These are phyloP conservation scores for Dromius quadrimaculatus DNA, from an alignment of 2,888 invertebrate species.

Conservation along the genomic window DNA sequence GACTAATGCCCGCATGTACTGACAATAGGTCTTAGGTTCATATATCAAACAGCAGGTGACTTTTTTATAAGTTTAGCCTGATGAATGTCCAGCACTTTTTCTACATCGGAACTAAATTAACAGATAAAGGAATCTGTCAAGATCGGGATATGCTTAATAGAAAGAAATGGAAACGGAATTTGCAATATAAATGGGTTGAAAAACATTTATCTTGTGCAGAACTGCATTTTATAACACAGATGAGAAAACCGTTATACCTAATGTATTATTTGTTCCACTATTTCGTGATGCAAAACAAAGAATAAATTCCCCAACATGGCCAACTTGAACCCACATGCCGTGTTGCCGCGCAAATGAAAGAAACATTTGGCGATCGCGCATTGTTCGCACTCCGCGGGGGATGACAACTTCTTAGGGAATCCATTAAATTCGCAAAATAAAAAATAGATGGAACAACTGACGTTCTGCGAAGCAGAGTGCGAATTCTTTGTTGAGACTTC, in stretches of 20 bases:
- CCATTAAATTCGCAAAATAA: conserved; percentile 47
- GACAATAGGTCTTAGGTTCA: no score
- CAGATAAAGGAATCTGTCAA: not conserved
- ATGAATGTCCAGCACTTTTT: conserved; percentile 39
- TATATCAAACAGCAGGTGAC: conserved; percentile 59
- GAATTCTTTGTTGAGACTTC: conserved; percentile 21
- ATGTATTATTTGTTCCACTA: conserved; percentile 44
- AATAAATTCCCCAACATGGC: not conserved
- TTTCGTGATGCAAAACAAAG: conserved; percentile 22
- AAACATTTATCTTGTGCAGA: no score
- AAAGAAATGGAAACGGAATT: not conserved
- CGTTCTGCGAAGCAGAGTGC: conserved; percentile 5
- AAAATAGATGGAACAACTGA: conserved; percentile 40
- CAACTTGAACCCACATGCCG: conserved; percentile 43
- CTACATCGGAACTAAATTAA: conserved; percentile 34
- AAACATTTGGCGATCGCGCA: conserved; percentile 48
- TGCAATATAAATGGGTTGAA: not conserved
- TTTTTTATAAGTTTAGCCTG: conserved; percentile 56
- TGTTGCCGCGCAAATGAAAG: conserved; percentile 47
- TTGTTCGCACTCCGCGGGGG: conserved; percentile 38
- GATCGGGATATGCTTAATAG: not conserved
- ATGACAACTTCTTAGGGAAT: conserved; percentile 29
- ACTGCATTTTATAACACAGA: no score
- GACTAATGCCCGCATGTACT: no score
- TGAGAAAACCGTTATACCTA: no score